Evolutionary conservation across 2,113 vertebrate genomes (phyloP), one percentile per base, ranked within the genome.

Genomic region (Oreotragus oreotragus): DNA sequence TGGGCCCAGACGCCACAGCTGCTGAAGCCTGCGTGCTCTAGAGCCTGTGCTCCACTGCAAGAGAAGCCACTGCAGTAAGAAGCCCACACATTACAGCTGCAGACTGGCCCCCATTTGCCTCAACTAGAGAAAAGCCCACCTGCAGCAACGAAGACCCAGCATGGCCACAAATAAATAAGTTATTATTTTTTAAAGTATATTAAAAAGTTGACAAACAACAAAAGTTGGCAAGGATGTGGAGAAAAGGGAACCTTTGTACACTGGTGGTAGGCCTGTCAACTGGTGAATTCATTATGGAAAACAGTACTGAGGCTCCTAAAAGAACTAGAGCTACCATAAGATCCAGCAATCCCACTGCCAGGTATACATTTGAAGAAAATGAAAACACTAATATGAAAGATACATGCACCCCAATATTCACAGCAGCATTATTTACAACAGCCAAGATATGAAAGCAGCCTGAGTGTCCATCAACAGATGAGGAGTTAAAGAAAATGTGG

Each of bases 1-100:
- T 73, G 70, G 43, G 70, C 70, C 21, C 36, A 43, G 7, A 6
- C 0, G 5, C 36, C 1, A 0, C 36, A 43, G 3, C 21, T 73
- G 14, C 70, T 43, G 70, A 73, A 43, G 70, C 36, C 70, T 25
- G 21, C 0, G 0, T 39, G 70, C 36, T 39, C 36, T 12, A 25
- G 6, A 39, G 70, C 36, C 70, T 73, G 70, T 73, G 36, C 70
- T 25, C 70, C 21, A 39, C 66, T 25, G 6, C 21, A 6, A 73
- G 21, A 73, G 36, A 73, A 73, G 11, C 19, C 70, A 43, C 36
- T 25, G 21, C 36, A 39, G 3, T 3, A 36, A 43, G 36, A 39
- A 43, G 70, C 70, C 66, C 36, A 10, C 1, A 1, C 10, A 39
- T 2, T 6, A 5, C 70, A 43, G 13, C 10, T 43, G 36, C 1